Percentiles rank a stretch among this genome's conserved stretches.
Conservation (phyloP, 2,888 invertebrate genomes). For the Orthosia gothica region DNA sequence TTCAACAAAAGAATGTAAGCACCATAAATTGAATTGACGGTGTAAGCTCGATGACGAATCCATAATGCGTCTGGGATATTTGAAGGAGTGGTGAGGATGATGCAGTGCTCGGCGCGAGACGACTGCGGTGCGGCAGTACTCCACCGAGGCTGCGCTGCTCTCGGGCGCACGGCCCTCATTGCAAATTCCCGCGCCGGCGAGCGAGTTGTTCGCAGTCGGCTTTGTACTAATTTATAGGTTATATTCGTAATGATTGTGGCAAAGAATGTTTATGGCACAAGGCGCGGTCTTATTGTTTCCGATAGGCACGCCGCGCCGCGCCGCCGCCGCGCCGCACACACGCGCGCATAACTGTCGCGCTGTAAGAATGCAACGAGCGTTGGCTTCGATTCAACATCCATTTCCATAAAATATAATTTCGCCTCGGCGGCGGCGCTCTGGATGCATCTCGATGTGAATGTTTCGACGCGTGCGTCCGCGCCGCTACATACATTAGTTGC, state of each 20-base stretch:
- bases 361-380: slow-evolving; percentile 83
- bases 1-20: slow-evolving; percentile 26
- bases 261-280: slow-evolving; percentile 90
- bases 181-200: slow-evolving; percentile 81
- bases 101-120: neutral
- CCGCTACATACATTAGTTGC: slow-evolving; percentile 71
- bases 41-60: slow-evolving; percentile 76
- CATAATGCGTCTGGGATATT: slow-evolving; percentile 62
- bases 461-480: slow-evolving; percentile 71
- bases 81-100: slow-evolving; percentile 19
- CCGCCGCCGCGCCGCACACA: slow-evolving; percentile 74
- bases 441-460: slow-evolving; percentile 82
- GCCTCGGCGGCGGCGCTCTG: slow-evolving; percentile 79
- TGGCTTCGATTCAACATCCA: slow-evolving; percentile 88
- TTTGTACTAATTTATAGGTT: slow-evolving; percentile 89
- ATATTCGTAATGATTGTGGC: slow-evolving; percentile 89
- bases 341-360: slow-evolving; percentile 86
- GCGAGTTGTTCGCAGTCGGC: slow-evolving; percentile 82
- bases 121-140: slow-evolving; percentile 63
- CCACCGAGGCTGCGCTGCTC: slow-evolving; percentile 69
- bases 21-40: slow-evolving; percentile 11
- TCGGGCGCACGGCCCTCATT: slow-evolving; percentile 77
- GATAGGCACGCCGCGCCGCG: slow-evolving; percentile 81
- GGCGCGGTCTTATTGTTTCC: slow-evolving; percentile 90
- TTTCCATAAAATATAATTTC: slow-evolving; percentile 89